Evolutionary conservation across 2,888 invertebrate species (phyloP), one percentile per base, ranked within the genome.

Genomic region (Ariolimax columbianus): DNA sequence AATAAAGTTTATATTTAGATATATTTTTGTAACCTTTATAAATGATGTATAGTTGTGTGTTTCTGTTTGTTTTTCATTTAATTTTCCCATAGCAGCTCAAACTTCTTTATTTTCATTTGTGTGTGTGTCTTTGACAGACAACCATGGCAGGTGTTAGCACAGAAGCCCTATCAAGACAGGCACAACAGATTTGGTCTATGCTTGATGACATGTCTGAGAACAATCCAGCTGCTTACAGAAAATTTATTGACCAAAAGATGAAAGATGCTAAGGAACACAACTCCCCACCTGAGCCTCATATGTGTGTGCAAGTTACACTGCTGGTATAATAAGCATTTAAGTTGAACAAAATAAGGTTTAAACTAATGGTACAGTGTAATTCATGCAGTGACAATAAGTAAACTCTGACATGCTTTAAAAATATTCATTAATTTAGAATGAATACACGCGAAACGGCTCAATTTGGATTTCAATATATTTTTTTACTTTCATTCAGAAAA

Each of bases 121-220:
- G 26, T 38, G 17, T 36, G 38, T 26, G 26, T 40, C 72, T 75
- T 51, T 75, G 17, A 0, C 33, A 51, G 47, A 75, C 33, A 33
- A 51, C 7, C 0, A 84, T 80, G 80, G 84, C 72, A 77, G 82
- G 77, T n/a, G 11, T 83, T 33, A 73, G 36, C 6, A 51, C 84
- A 55, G 80, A 86, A 38, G 30, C 43, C 6, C 26, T 77, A 77
- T 66, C 84, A 43, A 63, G 26, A 17, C 91, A 93, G 84, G 94
- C 94, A 6, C 91, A 93, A 75, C 91, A 92, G 59, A 90, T 94
- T 33, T 94, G 94, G 94, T 86, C 91, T 7, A 94, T 94, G 94
- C 87, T 94, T 66, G 93, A 94, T 88, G 93, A 93, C 30, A 93
- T 94, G 93, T 91, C 93, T 0, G 89, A 89, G 26, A 91, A 89